Evolutionary conservation across 2,888 invertebrate species (phyloP).

Genomic region (Drosophila anomelani): DNA sequence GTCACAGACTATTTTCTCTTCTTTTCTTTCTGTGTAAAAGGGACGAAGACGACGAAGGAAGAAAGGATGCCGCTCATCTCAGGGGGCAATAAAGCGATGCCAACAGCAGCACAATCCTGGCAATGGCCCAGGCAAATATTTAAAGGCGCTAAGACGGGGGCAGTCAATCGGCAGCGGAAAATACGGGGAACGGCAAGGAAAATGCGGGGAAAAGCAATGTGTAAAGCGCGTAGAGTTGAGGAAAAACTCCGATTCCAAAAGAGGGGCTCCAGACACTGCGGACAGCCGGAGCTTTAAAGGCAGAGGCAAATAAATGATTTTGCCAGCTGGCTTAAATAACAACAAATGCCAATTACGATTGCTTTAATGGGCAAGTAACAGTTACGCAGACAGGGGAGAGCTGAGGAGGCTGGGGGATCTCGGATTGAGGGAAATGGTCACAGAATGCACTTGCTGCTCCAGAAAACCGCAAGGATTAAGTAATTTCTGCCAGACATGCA

Average conservation of each 20-base stretch:
- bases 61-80: constrained; percentile 59
- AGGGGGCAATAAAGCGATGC: constrained; percentile 69
- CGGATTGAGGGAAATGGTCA: constrained; percentile 30
- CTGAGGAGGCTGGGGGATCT: neutral
- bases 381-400: neutral
- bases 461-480: constrained; percentile 78
- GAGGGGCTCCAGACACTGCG: constrained; percentile 52
- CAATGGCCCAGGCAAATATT: constrained; percentile 57
- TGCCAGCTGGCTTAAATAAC: constrained; percentile 65
- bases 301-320: constrained; percentile 55
- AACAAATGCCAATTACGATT: constrained; percentile 78
- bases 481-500: constrained; percentile 81
- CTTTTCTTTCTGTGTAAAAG: constrained; percentile 11
- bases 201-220: neutral
- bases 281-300: constrained; percentile 50
- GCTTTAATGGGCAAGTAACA: constrained; percentile 65
- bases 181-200: constrained; percentile 6
- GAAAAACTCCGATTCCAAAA: neutral
- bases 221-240: neutral
- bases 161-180: constrained; percentile 26
- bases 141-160: constrained; percentile 51
- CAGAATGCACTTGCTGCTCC: constrained; percentile 54
- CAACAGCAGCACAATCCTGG: constrained; percentile 39
- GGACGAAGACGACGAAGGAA: neutral
- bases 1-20: neutral